Conservation (phyloP, 1,140 invertebrate species). For the Chymomyza costata region DNA sequence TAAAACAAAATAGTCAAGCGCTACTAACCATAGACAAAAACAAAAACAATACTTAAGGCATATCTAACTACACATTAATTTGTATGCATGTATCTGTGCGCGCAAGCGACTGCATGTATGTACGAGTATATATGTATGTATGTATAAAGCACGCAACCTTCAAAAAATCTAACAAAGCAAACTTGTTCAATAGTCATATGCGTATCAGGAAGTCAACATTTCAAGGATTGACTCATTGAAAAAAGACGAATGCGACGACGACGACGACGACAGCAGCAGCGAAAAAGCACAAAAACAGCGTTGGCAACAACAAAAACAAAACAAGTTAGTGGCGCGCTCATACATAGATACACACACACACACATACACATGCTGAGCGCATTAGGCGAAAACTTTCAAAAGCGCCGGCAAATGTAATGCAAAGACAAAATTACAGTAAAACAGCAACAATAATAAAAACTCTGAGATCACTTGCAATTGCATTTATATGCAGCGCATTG, state of each 20-base stretch:
- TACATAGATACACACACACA: slow-evolving; percentile 19
- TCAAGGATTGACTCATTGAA: slow-evolving; percentile 75
- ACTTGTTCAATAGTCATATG: slow-evolving; percentile 75
- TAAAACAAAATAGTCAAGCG: slow-evolving; percentile 44
- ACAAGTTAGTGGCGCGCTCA: slow-evolving; percentile 54
- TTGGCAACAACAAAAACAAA: slow-evolving; percentile 7
- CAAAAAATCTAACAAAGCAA: slow-evolving; percentile 75
- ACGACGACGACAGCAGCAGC: slow-evolving; percentile 9
- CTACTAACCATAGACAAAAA: slow-evolving; percentile 43
- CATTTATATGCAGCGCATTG: slow-evolving; percentile 9
- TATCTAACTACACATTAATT: slow-evolving; percentile 45
- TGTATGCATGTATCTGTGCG: slow-evolving; percentile 40
- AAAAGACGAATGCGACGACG: slow-evolving; percentile 67
- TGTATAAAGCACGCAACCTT: slow-evolving; percentile 72
- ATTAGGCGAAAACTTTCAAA: slow-evolving; percentile 56
- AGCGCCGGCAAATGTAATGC: slow-evolving; percentile 68
- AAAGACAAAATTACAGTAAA: slow-evolving; percentile 51
- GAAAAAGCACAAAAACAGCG: neutral
- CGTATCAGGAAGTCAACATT: slow-evolving; percentile 75
- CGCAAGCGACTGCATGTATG: slow-evolving; percentile 36
- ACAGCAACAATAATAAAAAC: slow-evolving; percentile 24
- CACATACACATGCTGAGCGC: slow-evolving; percentile 12
- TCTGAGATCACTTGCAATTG: slow-evolving; percentile 58
- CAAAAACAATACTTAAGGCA: slow-evolving; percentile 41
- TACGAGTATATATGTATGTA: slow-evolving; percentile 23